Evolutionary conservation across 2,888 invertebrate species (phyloP).

Genomic region (Hydriomena furcata): DNA sequence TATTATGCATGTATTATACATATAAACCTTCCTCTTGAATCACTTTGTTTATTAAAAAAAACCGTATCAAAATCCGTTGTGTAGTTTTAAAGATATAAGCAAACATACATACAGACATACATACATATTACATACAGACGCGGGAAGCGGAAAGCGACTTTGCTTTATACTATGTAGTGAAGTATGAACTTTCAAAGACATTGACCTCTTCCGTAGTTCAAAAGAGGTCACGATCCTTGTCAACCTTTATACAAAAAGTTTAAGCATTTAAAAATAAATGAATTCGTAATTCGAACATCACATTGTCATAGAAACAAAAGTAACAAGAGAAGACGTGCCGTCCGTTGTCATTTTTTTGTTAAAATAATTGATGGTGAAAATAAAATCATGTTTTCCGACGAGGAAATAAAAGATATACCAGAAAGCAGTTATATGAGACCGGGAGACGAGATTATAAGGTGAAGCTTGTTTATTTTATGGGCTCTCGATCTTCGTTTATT

Average conservation of each 20-base stretch:
- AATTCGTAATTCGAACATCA: slow-evolving; percentile 46
- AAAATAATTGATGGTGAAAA: slow-evolving; percentile 77
- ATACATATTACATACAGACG: no score
- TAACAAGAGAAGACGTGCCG: slow-evolving; percentile 55
- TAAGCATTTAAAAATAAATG: slow-evolving; percentile 38
- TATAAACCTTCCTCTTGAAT: no score
- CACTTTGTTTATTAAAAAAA: no score
- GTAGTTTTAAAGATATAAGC: no score
- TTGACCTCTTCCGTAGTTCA: slow-evolving; percentile 43
- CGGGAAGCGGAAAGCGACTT: no score
- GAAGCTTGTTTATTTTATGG: slow-evolving; percentile 35
- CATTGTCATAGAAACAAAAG: slow-evolving; percentile 66
- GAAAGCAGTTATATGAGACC: slow-evolving; percentile 69
- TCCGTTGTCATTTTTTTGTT: slow-evolving; percentile 71
- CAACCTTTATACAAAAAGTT: slow-evolving; percentile 7
- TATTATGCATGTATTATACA: no score
- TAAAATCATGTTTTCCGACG: slow-evolving; percentile 79
- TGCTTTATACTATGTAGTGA: no score
- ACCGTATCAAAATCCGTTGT: no score
- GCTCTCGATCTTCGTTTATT: slow-evolving; percentile 39
- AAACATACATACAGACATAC: no score
- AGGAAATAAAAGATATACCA: slow-evolving; percentile 75
- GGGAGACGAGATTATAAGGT: slow-evolving; percentile 78
- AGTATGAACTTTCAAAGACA: slow-evolving; percentile 3
- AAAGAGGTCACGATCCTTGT: slow-evolving; percentile 48